Conservation (phyloP, 2,113 vertebrate genomes). For the Amphiprion ocellaris region DNA sequence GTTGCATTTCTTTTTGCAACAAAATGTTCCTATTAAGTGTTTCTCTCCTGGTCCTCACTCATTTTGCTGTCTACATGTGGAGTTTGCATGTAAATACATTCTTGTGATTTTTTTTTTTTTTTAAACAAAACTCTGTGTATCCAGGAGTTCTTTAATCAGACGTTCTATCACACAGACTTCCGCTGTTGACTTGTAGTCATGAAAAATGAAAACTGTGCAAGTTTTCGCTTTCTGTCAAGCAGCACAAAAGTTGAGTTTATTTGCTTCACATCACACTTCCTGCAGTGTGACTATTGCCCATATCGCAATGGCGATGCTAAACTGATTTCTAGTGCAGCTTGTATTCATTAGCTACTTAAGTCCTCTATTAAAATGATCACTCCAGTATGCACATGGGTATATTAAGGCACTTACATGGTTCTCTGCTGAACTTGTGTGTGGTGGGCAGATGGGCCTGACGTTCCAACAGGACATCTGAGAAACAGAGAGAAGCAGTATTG, state of each 20-base stretch:
- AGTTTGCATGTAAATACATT: too few species aligned
- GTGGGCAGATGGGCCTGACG: slow-evolving; percentile 85
- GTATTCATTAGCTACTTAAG: background rate
- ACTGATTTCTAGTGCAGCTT: too few species aligned
- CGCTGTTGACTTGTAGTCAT: too few species aligned
- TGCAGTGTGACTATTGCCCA: background rate
- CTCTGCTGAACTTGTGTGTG: slow-evolving; percentile 88
- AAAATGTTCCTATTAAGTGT: too few species aligned
- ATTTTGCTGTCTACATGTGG: too few species aligned
- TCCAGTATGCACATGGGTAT: background rate
- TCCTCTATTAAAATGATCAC: background rate
- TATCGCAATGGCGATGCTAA: too few species aligned
- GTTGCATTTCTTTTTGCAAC: too few species aligned
- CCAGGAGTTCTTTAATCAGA: background rate
- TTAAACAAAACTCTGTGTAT: too few species aligned
- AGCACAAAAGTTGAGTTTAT: background rate
- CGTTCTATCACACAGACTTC: too few species aligned
- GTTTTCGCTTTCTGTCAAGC: background rate
- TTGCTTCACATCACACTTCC: too few species aligned
- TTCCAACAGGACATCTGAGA: slow-evolving; percentile 83
- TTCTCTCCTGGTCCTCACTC: too few species aligned
- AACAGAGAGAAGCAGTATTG: background rate
- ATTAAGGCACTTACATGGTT: slow-evolving; percentile 81
- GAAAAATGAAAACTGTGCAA: background rate
- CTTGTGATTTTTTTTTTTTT: too few species aligned